Evolutionary conservation across 2,888 invertebrate species (phyloP).

Genomic region (Dolichomitus sp.): DNA sequence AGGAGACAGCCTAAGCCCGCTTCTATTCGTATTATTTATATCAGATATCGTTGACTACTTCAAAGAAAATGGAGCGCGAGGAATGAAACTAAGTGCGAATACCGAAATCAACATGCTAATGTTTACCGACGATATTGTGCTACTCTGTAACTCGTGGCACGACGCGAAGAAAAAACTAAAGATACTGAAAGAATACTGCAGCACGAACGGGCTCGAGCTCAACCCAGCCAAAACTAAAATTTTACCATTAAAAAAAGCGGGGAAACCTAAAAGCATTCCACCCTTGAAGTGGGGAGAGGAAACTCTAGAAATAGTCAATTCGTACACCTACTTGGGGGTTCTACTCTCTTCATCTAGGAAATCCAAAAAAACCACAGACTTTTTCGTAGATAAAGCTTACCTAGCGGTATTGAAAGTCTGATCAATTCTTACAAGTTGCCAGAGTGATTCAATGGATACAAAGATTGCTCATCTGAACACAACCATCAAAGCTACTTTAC

Average conservation of each 20-base stretch:
- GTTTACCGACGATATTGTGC: slow-evolving; percentile 28
- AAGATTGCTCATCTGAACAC: not conserved
- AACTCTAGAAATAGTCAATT: not conserved
- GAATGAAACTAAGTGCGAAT: too few species aligned
- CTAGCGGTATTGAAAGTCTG: not conserved
- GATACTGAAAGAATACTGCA: slow-evolving; percentile 28
- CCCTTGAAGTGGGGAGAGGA: not conserved
- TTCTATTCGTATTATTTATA: slow-evolving; percentile 1
- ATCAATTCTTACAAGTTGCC: not conserved
- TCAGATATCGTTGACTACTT: slow-evolving; percentile 16
- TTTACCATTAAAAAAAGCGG: slow-evolving; percentile 1
- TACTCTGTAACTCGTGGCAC: not conserved
- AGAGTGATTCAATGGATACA: not conserved
- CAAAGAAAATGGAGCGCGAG: not conserved
- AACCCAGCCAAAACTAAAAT: slow-evolving; percentile 27
- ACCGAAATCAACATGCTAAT: slow-evolving; percentile 6
- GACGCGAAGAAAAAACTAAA: slow-evolving; percentile 17
- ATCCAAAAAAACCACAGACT: not conserved
- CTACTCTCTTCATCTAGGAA: not conserved
- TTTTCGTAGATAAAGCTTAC: not conserved
- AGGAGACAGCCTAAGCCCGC: slow-evolving; percentile 3
- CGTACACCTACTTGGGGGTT: not conserved
- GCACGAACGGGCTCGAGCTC: slow-evolving; percentile 8
- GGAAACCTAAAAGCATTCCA: not conserved
- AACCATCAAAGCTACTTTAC: not conserved